A percentile compares a stretch with the other conserved stretches of the same genome.
Conservation (phyloP, 2,797 vertebrate species). For the Amazona finschi region DNA sequence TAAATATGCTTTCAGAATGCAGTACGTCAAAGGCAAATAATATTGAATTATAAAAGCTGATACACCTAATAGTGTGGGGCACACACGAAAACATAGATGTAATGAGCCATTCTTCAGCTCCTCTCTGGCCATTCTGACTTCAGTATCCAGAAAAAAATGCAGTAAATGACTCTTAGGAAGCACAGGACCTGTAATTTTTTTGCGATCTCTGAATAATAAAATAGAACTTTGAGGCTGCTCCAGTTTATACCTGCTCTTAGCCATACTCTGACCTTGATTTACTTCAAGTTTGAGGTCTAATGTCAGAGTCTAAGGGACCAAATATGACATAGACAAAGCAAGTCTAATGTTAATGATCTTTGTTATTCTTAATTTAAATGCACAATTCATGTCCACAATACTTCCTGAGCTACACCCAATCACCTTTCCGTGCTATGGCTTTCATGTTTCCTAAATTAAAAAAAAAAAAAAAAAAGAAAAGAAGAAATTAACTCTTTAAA, state of each 20-base stretch:
- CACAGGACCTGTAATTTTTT: neutral
- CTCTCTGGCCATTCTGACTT: neutral
- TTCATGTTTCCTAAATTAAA: neutral
- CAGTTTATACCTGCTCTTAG: neutral
- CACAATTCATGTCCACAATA: neutral
- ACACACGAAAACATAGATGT: neutral
- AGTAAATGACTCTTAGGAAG: neutral
- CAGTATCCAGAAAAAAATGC: neutral
- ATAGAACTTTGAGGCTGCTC: neutral
- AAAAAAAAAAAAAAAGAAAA: neutral
- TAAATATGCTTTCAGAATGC: constrained; percentile 36
- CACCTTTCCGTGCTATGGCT: neutral
- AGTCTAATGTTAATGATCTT: neutral
- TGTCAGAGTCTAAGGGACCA: neutral
- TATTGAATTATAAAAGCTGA: constrained; percentile 10
- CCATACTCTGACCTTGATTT: neutral
- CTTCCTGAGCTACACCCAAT: neutral
- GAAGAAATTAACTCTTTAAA: neutral
- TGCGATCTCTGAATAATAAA: neutral
- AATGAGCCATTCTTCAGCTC: neutral
- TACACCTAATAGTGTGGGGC: neutral
- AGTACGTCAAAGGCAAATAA: constrained; percentile 8
- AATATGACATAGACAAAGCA: neutral
- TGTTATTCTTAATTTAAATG: neutral
- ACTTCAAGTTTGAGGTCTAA: neutral